Base-by-base conservation (phyloP, 2,113 vertebrate genomes). In the Leptosomus discolor region DNA sequence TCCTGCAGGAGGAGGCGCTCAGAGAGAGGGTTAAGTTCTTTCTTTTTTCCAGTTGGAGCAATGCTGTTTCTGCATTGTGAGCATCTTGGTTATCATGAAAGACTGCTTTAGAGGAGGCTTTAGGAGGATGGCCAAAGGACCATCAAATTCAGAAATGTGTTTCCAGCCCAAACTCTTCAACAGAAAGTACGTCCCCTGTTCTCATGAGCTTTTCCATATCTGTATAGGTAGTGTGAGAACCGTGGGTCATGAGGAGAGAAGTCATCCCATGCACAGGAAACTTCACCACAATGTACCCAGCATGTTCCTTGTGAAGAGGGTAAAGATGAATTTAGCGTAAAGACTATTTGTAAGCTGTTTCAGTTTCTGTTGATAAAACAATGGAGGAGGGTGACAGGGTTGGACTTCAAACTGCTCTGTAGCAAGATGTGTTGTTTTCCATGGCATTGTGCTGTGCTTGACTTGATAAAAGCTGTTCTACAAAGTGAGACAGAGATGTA, bases 321-420 rank as follows among this genome's bases (percentile, higher is more conserved):
- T 77, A 48, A 77, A 91, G 48, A 24, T 43, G 51, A 64, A 36
- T 70, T 53, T 56, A 54, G n/a, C 19, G 16, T 70, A 61, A 81
- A 87, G 17, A 67, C 16, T 32, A 8, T 77, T 67, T 41, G 30
- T 60, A 61, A 84, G 7, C 46, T 54, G 32, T 80, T 90, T 78
- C 48, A 34, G 23, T 86, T 95, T 90, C 65, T 85, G 37, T 39
- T 89, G 68, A 32, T 68, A 41, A 73, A 88, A 79, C 56, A 34
- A 20, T 0, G 0, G n/a, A 70, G 60, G 34, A 78, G 48, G 32
- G 56, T 50, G 29, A 51, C 45, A 56, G 15, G 2, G 9, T 20
- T 95, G 51, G n/a, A 41, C 56, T 91, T 94, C 71, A 46, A 18
- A 69, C 36, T 61, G 17, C 32, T 53, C 32, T 69, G 12, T 54